phyloP scores from a whole-genome alignment of 1,140 invertebrate species.

The Mycetomoellerius zeteki region DNA sequence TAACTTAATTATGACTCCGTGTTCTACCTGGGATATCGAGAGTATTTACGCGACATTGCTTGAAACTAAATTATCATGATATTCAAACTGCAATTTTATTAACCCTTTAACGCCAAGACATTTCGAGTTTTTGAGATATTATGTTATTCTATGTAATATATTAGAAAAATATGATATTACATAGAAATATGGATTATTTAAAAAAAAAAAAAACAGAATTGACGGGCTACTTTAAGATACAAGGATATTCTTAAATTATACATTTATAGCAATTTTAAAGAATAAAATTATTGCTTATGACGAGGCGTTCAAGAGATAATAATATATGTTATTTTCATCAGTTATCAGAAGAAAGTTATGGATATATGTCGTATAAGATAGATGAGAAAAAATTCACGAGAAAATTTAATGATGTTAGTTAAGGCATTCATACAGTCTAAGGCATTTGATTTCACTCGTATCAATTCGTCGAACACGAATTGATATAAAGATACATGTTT shows the following conservation, averaged over 20 bases:
- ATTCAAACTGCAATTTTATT: neutral
- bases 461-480: neutral
- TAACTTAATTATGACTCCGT: too few species aligned
- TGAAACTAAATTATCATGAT: neutral
- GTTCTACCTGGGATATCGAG: too few species aligned
- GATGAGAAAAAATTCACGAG: neutral
- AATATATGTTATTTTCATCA: neutral
- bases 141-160: neutral
- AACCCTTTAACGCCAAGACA: neutral
- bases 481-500: neutral
- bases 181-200: neutral
- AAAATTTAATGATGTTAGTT: neutral
- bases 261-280: neutral
- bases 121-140: constrained; percentile 1
- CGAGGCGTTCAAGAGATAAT: neutral
- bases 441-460: neutral
- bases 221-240: neutral
- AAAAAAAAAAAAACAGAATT: neutral
- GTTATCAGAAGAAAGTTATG: neutral
- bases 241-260: neutral
- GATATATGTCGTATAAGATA: neutral
- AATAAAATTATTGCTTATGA: neutral
- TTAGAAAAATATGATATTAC: neutral
- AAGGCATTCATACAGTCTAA: neutral
- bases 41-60: neutral